A percentile compares a stretch with the other conserved stretches of the same genome.
These are phyloP conservation scores for Fulmarus glacialis DNA, from an alignment of 2,113 vertebrate species.

Conservation along the genomic window DNA sequence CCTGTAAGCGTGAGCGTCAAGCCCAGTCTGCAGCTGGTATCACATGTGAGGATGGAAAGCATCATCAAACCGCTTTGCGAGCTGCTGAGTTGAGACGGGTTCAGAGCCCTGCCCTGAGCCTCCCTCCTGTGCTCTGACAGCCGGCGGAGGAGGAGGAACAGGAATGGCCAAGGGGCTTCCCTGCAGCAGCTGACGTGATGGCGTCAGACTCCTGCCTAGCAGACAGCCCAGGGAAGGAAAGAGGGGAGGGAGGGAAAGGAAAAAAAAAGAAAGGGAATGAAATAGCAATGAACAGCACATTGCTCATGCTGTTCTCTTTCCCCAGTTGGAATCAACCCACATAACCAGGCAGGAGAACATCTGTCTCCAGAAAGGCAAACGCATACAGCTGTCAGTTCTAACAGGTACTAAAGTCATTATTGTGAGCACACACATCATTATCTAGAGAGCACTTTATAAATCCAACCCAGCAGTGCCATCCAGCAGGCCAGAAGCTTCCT, in stretches of 20 bases:
- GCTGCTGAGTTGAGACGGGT: neutral
- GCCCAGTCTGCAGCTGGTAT: neutral
- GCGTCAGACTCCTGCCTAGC: neutral
- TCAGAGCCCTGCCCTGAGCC: neutral
- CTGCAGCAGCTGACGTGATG: constrained; percentile 3
- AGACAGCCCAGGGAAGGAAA: neutral
- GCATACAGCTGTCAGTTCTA: constrained; percentile 14
- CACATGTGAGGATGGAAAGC: neutral
- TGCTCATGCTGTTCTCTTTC: neutral
- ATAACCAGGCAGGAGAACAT: neutral
- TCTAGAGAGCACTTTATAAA: constrained; percentile 23
- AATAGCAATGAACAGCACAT: constrained; percentile 1
- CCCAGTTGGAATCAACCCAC: constrained; percentile 5
- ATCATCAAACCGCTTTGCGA: neutral
- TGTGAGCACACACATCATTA: constrained; percentile 16
- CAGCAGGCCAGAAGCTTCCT: constrained; percentile 2
- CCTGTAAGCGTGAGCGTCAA: neutral
- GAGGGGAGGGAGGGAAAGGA: neutral
- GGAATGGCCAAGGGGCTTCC: constrained; percentile 40
- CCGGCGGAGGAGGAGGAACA: neutral
- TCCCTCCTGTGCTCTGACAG: neutral
- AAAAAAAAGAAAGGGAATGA: neutral
- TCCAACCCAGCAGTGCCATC: neutral
- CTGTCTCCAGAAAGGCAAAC: constrained; percentile 8
- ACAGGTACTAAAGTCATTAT: constrained; percentile 17